Evolutionary conservation across 2,888 invertebrate genomes (phyloP).

Genomic region (Gymnocheta viridis): DNA sequence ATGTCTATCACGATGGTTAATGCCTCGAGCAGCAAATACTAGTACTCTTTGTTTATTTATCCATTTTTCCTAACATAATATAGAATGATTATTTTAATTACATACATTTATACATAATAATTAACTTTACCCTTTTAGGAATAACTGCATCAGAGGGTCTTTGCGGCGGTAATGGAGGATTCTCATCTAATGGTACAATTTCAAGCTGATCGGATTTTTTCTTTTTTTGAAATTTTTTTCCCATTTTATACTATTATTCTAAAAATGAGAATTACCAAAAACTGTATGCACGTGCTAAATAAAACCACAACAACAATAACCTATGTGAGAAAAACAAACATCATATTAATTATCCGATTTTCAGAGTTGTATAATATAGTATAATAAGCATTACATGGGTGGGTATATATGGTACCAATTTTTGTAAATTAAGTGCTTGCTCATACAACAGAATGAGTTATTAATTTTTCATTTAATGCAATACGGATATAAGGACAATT

Average conservation of each 20-base stretch:
- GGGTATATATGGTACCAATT: too few relatives aligned
- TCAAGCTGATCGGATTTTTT: slow-evolving; percentile 75
- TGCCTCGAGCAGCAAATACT: slow-evolving; percentile 97
- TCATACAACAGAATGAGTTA: too few relatives aligned
- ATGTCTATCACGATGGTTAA: slow-evolving; percentile 95
- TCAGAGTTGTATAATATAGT: too few relatives aligned
- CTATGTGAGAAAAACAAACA: background rate
- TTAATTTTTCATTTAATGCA: too few relatives aligned
- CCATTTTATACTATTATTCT: slow-evolving; percentile 55
- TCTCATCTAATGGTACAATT: slow-evolving; percentile 82
- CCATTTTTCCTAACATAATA: slow-evolving; percentile 91
- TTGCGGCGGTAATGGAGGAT: slow-evolving; percentile 83
- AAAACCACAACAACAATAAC: background rate
- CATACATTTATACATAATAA: background rate
- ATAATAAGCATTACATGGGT: too few relatives aligned
- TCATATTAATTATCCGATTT: too few relatives aligned
- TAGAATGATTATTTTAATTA: background rate
- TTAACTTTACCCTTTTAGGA: slow-evolving; percentile 85
- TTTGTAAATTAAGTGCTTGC: too few relatives aligned
- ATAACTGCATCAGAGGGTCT: slow-evolving; percentile 88
- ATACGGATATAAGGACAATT: too few relatives aligned
- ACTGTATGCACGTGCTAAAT: slow-evolving; percentile 25
- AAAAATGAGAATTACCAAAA: background rate
- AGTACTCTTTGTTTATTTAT: slow-evolving; percentile 95
- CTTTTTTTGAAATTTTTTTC: slow-evolving; percentile 66